Percentiles rank a stretch among this genome's conserved stretches.
Evolutionary conservation across 2,888 invertebrate species (phyloP).

Genomic region (Xestobium rufovillosum): DNA sequence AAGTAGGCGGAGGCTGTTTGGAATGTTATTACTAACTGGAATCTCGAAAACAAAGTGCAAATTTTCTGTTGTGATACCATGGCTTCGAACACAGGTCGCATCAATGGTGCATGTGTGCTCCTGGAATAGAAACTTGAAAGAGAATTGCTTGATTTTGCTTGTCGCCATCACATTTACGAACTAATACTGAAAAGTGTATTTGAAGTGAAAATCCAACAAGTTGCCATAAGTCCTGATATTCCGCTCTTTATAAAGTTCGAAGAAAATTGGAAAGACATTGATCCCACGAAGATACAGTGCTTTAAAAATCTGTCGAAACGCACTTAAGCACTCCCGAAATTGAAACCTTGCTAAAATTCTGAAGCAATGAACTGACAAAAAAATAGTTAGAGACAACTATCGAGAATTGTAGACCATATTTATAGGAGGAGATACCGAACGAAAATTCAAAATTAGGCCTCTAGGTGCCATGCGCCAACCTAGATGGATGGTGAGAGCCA

Average conservation of each 20-base stretch:
- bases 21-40: slow-evolving; percentile 19
- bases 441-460: slow-evolving; percentile 20
- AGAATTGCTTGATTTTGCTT: slow-evolving; percentile 7
- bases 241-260: slow-evolving; percentile 18
- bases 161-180: too few relatives aligned
- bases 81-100: slow-evolving; percentile 22
- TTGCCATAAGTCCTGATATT: slow-evolving; percentile 24
- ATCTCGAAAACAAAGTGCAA: slow-evolving; percentile 20
- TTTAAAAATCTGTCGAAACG: slow-evolving; percentile 10
- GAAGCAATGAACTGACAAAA: slow-evolving; percentile 19
- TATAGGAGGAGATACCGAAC: slow-evolving; percentile 18
- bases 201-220: slow-evolving; percentile 22
- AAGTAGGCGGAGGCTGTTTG: slow-evolving; percentile 25
- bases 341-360: slow-evolving; percentile 15
- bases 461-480: slow-evolving; percentile 29
- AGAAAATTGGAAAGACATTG: slow-evolving; percentile 14
- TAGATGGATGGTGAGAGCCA: slow-evolving; percentile 27
- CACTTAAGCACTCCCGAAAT: slow-evolving; percentile 14
- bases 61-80: slow-evolving; percentile 11
- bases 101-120: slow-evolving; percentile 24
- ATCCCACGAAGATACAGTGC: slow-evolving; percentile 10
- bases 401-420: slow-evolving; percentile 20
- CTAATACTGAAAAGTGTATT: slow-evolving; percentile 22
- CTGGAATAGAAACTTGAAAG: slow-evolving; percentile 23
- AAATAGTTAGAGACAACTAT: slow-evolving; percentile 22